Evolutionary conservation across 2,888 invertebrate genomes (phyloP), one percentile per base, ranked within the genome.

Genomic region (Dryadula phaetusa): DNA sequence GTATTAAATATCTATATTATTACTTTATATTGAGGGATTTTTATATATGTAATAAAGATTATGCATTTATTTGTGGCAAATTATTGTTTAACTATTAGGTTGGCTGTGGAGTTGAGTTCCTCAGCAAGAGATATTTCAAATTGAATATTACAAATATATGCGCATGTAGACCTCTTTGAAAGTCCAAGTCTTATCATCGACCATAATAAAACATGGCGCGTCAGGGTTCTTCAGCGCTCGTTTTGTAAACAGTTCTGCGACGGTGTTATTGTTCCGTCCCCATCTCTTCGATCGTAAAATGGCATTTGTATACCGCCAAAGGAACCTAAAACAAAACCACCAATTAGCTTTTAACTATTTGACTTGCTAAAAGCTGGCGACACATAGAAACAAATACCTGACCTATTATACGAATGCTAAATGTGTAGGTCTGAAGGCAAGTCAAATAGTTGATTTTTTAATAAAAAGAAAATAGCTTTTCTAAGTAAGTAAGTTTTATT

Each of bases 181-280:
- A 2, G 95, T 95, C 95, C 95, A 96, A 22, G 93, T 93, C 69
- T 93, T 90, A 73, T 94, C 95, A 69, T 95, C 95, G 78, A 94
- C 95, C 74, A 94, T 94, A 69, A 95, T 92, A 77, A 96, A 94
- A 80, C 95, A 95, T 0, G 95, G 93, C 70, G 95, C 95, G 70
- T 94, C 87, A 0, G 96, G 95, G 76, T 94, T 86, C 74, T 89
- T 92, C 52, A 85, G 84, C 6, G 94, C 95, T 18, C 94, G 93
- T 73, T 93, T 84, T 40, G 93, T 92, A 82, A 96, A 96, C 70
- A 95, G 81, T 73, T 93, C 91, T 25, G 94, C 94, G 7, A 96
- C 94, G 0, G 95, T 95, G 53, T 90, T 86, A 77, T 95, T 94
- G 75, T 93, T 93, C 22, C 92, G 90, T 61, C 93, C 91, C 86